Conservation (phyloP, 2,888 invertebrate genomes). For the Watsonalla binaria region DNA sequence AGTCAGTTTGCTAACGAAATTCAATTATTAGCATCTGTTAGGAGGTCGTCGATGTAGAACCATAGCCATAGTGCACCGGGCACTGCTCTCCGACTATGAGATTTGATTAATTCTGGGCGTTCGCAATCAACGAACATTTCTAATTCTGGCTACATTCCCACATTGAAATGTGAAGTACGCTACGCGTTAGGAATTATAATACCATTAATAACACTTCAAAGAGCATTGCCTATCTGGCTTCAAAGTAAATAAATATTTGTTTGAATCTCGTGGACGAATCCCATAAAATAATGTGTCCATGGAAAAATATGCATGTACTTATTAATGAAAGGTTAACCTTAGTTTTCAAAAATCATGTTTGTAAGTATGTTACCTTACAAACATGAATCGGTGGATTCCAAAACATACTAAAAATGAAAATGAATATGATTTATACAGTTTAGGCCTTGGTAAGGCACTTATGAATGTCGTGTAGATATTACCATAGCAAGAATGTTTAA, state of each 20-base stretch:
- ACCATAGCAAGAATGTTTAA: neutral
- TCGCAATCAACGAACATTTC: slow-evolving; percentile 27
- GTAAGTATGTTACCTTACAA: too few species aligned
- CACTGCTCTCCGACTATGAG: slow-evolving; percentile 23
- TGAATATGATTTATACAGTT: too few species aligned
- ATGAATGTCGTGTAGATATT: neutral
- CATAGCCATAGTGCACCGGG: slow-evolving; percentile 23
- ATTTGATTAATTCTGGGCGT: slow-evolving; percentile 35
- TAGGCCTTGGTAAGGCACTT: too few species aligned
- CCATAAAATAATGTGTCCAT: too few species aligned
- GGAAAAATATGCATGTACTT: too few species aligned
- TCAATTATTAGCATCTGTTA: slow-evolving; percentile 39
- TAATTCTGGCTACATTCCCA: slow-evolving; percentile 18
- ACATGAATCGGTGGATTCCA: too few species aligned
- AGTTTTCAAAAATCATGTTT: too few species aligned
- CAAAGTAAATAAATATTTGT: too few species aligned
- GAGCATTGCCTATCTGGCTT: slow-evolving; percentile 3
- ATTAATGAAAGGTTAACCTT: neutral
- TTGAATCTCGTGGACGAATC: too few species aligned
- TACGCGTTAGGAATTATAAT: slow-evolving; percentile 14
- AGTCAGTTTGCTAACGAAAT: slow-evolving; percentile 35
- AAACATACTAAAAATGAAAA: too few species aligned
- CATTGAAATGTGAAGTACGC: slow-evolving; percentile 10
- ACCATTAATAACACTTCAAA: slow-evolving; percentile 18
- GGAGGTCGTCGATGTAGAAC: slow-evolving; percentile 23